phyloP scores from a whole-genome alignment of 2,113 vertebrate species.

The Rhinolophus sinicus region DNA sequence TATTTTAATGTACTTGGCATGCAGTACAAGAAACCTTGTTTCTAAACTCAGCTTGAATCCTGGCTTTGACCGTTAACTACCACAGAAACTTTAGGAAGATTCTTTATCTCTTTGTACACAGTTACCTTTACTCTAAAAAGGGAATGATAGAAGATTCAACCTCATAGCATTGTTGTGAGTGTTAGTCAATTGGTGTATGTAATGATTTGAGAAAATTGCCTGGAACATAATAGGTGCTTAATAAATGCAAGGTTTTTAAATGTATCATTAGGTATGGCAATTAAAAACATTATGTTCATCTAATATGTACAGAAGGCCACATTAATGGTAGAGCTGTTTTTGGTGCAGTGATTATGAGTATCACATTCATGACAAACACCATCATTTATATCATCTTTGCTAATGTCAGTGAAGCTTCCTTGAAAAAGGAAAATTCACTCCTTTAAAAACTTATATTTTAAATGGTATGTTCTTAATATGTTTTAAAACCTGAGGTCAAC shows the following conservation, averaged over 20 bases:
- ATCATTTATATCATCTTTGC: neutral
- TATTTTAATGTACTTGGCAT: neutral
- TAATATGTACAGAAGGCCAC: neutral
- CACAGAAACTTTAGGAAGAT: neutral
- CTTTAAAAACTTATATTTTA: neutral
- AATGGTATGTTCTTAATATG: neutral
- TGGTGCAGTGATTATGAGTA: neutral
- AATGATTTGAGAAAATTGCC: neutral
- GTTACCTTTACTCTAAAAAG: neutral
- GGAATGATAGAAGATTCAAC: neutral
- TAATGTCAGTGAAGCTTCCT: neutral
- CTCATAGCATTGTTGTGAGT: neutral
- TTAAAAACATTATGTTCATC: neutral
- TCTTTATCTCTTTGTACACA: neutral
- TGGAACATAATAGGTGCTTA: neutral
- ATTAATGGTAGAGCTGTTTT: neutral
- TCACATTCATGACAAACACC: neutral
- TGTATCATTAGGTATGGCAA: neutral
- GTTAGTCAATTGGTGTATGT: neutral
- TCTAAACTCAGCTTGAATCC: neutral
- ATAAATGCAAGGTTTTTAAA: neutral
- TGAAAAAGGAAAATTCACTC: neutral
- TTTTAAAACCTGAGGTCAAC: neutral
- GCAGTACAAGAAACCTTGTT: neutral
- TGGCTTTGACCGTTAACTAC: rapidly evolving